These are phyloP conservation scores for Brachyalestes nurse DNA, from an alignment of 2,797 vertebrate species.

Conservation along the genomic window DNA sequence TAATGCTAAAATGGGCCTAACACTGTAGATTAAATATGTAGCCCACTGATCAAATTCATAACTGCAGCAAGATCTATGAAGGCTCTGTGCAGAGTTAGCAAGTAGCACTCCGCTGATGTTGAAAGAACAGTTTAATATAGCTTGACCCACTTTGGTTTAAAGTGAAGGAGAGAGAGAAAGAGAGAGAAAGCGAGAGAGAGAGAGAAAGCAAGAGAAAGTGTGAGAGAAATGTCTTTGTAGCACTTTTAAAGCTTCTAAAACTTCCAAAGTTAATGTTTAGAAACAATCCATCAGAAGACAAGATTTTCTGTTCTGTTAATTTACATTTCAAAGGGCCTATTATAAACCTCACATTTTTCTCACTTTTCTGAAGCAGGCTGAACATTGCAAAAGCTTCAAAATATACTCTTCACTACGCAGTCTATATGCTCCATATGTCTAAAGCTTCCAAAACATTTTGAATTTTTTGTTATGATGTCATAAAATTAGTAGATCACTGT, in stretches of 20 bases:
- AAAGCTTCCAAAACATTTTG: too few relatives aligned
- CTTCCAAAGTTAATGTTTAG: background rate
- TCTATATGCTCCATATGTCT: too few relatives aligned
- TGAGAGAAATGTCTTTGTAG: constrained; percentile 20
- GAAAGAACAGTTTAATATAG: constrained; percentile 66
- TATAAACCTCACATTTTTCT: too few relatives aligned
- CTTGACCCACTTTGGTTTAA: constrained; percentile 71
- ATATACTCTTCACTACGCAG: too few relatives aligned
- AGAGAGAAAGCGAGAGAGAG: constrained; percentile 26
- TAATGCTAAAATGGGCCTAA: background rate
- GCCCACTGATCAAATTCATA: constrained; percentile 8
- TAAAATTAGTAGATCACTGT: too few relatives aligned
- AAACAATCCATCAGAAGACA: background rate
- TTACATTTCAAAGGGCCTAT: too few relatives aligned
- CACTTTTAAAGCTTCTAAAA: background rate
- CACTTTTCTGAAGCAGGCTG: too few relatives aligned
- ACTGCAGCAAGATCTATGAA: background rate
- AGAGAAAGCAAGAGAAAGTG: constrained; percentile 6
- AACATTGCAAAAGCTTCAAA: too few relatives aligned
- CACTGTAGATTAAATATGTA: background rate
- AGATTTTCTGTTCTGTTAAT: too few relatives aligned
- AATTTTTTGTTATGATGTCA: too few relatives aligned
- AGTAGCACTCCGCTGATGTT: constrained; percentile 45
- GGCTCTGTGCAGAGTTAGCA: constrained; percentile 4
- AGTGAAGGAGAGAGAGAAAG: constrained; percentile 36